phyloP scores from a whole-genome alignment of 1,140 invertebrate species.

The Tyrophagus putrescentiae region DNA sequence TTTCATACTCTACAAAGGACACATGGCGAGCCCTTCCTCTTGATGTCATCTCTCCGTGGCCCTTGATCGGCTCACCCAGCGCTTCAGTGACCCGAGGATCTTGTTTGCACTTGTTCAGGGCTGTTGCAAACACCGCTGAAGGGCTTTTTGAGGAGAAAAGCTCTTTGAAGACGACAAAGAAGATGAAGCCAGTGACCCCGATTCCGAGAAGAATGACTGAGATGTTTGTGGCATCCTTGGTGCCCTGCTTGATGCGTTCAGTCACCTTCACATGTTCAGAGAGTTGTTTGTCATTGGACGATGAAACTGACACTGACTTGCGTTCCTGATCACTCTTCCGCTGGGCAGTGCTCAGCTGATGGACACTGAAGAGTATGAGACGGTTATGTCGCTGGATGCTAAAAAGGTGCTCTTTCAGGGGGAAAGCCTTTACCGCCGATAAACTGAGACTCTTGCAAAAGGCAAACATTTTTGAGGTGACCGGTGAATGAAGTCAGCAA shows the following conservation, averaged over 20 bases:
- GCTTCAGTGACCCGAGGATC: constrained; percentile 53
- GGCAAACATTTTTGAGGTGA: too few species aligned
- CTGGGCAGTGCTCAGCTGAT: too few species aligned
- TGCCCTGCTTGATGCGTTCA: constrained; percentile 55
- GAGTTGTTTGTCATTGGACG: neutral
- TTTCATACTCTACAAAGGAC: constrained; percentile 49
- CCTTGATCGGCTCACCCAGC: constrained; percentile 69
- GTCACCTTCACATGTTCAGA: constrained; percentile 10
- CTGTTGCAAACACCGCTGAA: constrained; percentile 62
- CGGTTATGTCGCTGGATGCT: too few species aligned
- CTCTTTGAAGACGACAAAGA: constrained; percentile 65
- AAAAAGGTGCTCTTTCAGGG: too few species aligned
- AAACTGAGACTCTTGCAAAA: too few species aligned
- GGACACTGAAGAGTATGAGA: too few species aligned
- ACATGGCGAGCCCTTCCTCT: constrained; percentile 52
- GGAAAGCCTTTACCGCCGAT: too few species aligned
- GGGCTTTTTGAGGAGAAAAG: constrained; percentile 71
- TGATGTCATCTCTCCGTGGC: constrained; percentile 64
- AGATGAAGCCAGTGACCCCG: constrained; percentile 55
- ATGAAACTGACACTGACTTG: neutral
- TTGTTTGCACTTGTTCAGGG: constrained; percentile 52
- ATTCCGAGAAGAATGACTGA: constrained; percentile 61
- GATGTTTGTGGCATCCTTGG: constrained; percentile 63
- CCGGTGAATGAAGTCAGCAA: too few species aligned
- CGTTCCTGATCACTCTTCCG: too few species aligned